Percentiles rank a stretch among this genome's conserved stretches.
Evolutionary conservation across 2,113 vertebrate genomes (phyloP).

Genomic region (Brachypodius melanocephalos): DNA sequence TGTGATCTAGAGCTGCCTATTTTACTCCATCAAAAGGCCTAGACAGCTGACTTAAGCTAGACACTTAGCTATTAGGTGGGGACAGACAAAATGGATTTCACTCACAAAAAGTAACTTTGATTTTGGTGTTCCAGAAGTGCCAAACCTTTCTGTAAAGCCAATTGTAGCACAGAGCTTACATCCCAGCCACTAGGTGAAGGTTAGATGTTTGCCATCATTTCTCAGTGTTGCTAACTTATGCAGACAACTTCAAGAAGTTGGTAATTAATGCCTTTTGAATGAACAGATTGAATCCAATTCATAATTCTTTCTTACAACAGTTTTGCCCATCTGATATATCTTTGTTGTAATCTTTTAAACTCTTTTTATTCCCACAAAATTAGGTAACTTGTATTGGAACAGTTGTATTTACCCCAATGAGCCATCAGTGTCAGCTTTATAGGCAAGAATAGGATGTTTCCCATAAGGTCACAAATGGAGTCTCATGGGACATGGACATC

Average conservation of each 20-base stretch:
- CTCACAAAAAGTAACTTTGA: not conserved
- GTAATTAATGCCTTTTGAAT: not conserved
- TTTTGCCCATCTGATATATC: not conserved
- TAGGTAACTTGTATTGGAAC: not conserved
- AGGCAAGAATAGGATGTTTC: not conserved
- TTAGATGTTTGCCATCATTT: not conserved
- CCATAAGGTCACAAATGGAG: not conserved
- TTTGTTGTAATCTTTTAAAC: not conserved
- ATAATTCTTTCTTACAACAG: not conserved
- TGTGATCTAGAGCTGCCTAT: not conserved
- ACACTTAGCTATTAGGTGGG: not conserved
- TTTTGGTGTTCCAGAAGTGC: not conserved
- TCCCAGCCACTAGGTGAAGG: not conserved
- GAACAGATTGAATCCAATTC: not conserved
- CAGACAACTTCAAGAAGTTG: not conserved
- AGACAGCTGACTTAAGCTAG: not conserved
- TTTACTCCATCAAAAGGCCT: not conserved
- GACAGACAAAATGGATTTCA: not conserved
- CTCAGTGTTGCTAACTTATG: not conserved
- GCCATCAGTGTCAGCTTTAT: not conserved
- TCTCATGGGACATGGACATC: not conserved
- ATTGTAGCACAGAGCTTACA: not conserved
- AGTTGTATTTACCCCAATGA: not conserved
- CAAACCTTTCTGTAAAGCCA: not conserved
- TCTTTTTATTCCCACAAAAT: not conserved